A percentile compares a stretch with the other conserved stretches of the same genome.
These are phyloP conservation scores for Pedicia rivosa DNA, from an alignment of 2,888 invertebrate genomes.

Conservation along the genomic window DNA sequence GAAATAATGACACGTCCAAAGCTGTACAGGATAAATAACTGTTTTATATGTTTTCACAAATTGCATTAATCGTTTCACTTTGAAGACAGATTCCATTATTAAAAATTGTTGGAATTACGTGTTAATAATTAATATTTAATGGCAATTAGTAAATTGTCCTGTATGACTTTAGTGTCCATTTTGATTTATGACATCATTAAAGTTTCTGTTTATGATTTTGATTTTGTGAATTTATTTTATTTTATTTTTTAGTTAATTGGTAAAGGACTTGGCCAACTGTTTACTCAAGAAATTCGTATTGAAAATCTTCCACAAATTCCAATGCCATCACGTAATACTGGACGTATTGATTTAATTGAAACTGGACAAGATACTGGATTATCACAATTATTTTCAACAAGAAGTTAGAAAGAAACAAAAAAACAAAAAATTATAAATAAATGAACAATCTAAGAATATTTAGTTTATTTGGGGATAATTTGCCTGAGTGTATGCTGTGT, in stretches of 20 bases:
- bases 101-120: neutral
- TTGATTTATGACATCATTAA: too few species aligned
- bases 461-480: too few species aligned
- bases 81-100: neutral
- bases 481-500: too few species aligned
- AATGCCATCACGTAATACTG: neutral
- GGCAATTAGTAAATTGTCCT: too few species aligned
- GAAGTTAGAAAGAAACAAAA: slow-evolving; percentile 8
- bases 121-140: too few species aligned
- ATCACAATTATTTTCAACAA: slow-evolving; percentile 19
- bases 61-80: neutral
- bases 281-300: slow-evolving; percentile 76
- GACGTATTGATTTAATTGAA: slow-evolving; percentile 15
- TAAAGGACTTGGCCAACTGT: slow-evolving; percentile 70
- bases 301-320: slow-evolving; percentile 54
- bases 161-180: too few species aligned
- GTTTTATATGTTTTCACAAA: too few species aligned
- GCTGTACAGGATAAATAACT: too few species aligned
- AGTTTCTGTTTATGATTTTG: too few species aligned
- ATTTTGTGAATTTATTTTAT: neutral
- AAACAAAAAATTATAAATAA: too few species aligned
- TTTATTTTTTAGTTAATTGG: slow-evolving; percentile 51
- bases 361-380: slow-evolving; percentile 23
- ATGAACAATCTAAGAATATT: too few species aligned
- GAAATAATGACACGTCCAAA: too few species aligned